These are phyloP conservation scores for Actinia tenebrosa DNA, from an alignment of 64 coral and sea anemone genomes.

Conservation along the genomic window DNA sequence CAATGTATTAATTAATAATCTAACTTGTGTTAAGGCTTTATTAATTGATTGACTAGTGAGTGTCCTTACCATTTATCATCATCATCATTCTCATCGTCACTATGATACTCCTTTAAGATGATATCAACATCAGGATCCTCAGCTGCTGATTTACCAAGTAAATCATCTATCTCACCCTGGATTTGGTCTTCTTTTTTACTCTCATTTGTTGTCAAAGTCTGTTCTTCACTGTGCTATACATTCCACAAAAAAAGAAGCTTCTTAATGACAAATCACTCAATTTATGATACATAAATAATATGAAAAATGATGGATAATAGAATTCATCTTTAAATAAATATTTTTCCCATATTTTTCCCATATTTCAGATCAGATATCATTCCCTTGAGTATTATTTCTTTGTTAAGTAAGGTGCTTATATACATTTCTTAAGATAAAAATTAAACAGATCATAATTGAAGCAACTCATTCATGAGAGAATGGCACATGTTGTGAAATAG, in stretches of 20 bases:
- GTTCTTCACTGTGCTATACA: conserved; percentile 56
- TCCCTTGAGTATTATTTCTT: no score
- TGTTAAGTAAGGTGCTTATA: no score
- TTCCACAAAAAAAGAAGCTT: neutral
- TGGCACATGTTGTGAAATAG: neutral
- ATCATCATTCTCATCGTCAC: conserved; percentile 41
- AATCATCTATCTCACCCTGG: conserved; percentile 62
- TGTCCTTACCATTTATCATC: neutral
- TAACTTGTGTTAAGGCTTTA: neutral
- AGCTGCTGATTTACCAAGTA: conserved; percentile 41
- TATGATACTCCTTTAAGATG: conserved; percentile 77
- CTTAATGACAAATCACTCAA: no score
- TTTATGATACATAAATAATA: no score
- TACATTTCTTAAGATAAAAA: no score
- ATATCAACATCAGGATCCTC: conserved; percentile 82
- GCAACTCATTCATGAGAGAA: neutral
- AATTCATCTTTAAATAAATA: no score
- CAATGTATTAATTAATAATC: neutral
- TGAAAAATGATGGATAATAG: no score
- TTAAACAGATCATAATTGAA: no score
- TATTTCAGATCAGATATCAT: no score
- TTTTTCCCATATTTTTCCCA: no score
- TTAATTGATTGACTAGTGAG: neutral
- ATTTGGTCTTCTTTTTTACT: conserved; percentile 58
- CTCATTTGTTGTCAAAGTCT: conserved; percentile 19